Base-by-base conservation (phyloP, 1,140 invertebrate species). In the Pseudomyrmex gracilis region DNA sequence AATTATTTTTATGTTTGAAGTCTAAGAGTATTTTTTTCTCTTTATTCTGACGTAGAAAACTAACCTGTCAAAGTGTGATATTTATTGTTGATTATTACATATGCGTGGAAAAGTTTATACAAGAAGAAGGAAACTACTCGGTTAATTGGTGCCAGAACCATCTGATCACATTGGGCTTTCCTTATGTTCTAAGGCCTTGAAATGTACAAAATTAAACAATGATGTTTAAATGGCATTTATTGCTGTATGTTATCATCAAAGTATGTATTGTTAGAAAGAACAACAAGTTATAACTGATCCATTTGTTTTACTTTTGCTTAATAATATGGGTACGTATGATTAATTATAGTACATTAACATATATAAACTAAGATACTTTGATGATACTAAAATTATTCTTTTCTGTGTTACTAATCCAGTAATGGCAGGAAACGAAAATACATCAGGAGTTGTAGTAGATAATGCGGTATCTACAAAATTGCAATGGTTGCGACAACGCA, bases 381-480 rank as follows among this genome's bases (percentile, higher is more conserved):
- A 47, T 10, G 17, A 34, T 9, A 12, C 0, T 20, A 5, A 34
- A 9, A 61, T 51, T 22, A 13, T 22, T 76, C 3, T 76, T 34
- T 55, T 20, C 10, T 17, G 22, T 34, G 34, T 34, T 34, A 34
- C 10, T 47, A 12, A 20, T 1, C 12, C 10, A 94, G 93, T 94
- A 91, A 94, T 94, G 93, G 93, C 93, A 91, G 93, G 92, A 87
- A 93, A 92, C 87, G 93, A 93, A 90, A 85, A 78, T 89, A 84
- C 77, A 70, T 51, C 91, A 84, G 90, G 91, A 86, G 88, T 89
- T 87, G 87, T 90, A 45, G 85, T 90, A 60, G 93, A 93, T 74
- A 90, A 93, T 60, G 80, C 93, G 51, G 57, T 93, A 34, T 85
- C 91, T 20, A 89, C 88, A 8, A 93, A 92, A 80, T 84, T 94